Percentiles rank a stretch among this genome's conserved stretches.
Conservation (phyloP, 2,797 vertebrate species). For the Sciaenops ocellatus region DNA sequence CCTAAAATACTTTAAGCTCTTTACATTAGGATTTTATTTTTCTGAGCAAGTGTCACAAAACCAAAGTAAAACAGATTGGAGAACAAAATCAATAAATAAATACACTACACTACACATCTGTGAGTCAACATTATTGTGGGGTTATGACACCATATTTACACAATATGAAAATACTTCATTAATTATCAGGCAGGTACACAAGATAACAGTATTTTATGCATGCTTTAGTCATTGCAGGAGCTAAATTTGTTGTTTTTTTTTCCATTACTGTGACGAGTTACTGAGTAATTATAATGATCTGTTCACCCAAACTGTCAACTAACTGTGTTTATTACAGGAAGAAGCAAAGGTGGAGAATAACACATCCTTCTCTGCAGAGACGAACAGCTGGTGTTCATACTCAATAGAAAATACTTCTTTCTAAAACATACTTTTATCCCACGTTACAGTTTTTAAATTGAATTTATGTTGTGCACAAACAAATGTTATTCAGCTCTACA, state of each 20-base stretch:
- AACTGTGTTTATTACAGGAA: background rate
- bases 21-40: background rate
- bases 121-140: too few relatives aligned
- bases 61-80: background rate
- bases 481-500: background rate
- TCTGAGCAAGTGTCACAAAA: background rate
- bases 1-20: background rate
- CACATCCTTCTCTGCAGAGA: background rate
- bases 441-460: too few relatives aligned
- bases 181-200: conserved; percentile 7
- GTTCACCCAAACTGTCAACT: conserved; percentile 10
- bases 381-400: background rate
- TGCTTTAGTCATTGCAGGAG: conserved; percentile 18
- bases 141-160: too few relatives aligned
- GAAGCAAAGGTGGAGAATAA: background rate
- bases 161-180: conserved; percentile 6
- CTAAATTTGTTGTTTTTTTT: background rate
- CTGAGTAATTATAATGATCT: conserved; percentile 15
- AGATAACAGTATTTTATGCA: conserved; percentile 2
- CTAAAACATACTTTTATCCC: background rate
- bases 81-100: too few relatives aligned
- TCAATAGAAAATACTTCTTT: background rate
- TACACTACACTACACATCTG: too few relatives aligned
- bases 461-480: background rate
- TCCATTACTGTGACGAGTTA: conserved; percentile 22